phyloP scores from a whole-genome alignment of 2,888 invertebrate genomes.

The Lumbricus terrestris region DNA sequence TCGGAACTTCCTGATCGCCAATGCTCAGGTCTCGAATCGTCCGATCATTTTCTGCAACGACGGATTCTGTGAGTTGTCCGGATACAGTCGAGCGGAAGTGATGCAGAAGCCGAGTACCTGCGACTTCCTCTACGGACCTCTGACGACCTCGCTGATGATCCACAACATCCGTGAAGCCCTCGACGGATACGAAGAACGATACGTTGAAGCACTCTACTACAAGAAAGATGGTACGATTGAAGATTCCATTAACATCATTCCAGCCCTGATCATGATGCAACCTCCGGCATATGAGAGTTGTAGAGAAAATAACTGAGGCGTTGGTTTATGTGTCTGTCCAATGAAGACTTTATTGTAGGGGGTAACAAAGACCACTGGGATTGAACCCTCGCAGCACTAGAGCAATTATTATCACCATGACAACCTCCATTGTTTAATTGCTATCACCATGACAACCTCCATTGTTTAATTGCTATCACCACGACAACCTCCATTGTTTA shows the following conservation, averaged over 20 bases:
- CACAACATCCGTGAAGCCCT: conserved; percentile 72
- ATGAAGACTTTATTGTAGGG: too few species aligned
- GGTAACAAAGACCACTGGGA: too few species aligned
- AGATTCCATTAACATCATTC: conserved; percentile 41
- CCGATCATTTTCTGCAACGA: conserved; percentile 82
- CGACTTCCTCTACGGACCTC: conserved; percentile 77
- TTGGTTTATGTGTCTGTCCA: too few species aligned
- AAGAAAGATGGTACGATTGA: conserved; percentile 79
- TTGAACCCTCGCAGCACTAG: too few species aligned
- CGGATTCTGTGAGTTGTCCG: conserved; percentile 76
- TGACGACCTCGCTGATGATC: conserved; percentile 66
- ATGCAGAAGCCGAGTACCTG: conserved; percentile 77
- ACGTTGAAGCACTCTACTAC: conserved; percentile 78
- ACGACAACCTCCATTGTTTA: too few species aligned
- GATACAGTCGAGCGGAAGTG: conserved; percentile 76
- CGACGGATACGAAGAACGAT: conserved; percentile 72
- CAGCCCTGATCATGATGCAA: too few species aligned
- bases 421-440: too few species aligned
- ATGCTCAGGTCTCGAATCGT: conserved; percentile 70
- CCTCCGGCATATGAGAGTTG: too few species aligned
- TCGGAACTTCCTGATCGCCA: conserved; percentile 79
- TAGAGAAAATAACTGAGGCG: too few species aligned
- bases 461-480: not conserved
- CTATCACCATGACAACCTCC: too few species aligned
- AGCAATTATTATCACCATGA: too few species aligned